Base-by-base conservation (phyloP, 2,797 vertebrate genomes). In the Sebastes vulpes region DNA sequence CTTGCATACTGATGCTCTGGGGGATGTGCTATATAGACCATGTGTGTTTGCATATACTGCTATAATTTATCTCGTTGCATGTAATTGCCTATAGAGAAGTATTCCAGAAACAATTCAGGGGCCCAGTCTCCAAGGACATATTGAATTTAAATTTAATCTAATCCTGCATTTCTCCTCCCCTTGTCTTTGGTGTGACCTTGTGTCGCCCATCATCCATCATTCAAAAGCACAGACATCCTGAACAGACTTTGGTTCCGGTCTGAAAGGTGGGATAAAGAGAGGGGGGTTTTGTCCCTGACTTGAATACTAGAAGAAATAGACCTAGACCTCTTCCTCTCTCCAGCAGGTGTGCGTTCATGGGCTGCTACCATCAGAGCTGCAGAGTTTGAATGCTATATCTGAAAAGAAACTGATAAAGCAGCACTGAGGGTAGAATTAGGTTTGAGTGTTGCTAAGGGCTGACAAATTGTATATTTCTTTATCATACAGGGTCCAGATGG, bases 141-240 rank as follows among this genome's bases (percentile, higher is more conserved):
- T 20, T 75, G 25, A 61, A 75, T 89, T 65, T 52, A 42, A 79
- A 83, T 81, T 61, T 2, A 68, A 67, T 83, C 59, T 58, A 63
- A 78, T 73, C 59, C 20, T 28, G 3, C 56, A 26, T 53, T 65
- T 57, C 31, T 57, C 38, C 61, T 53, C 23, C 35, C 7, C 16
- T 75, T n/a, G 56, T 85, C 73, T 82, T 66, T 63, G 46, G 35
- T 57, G 58, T 67, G 79, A 86, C 85, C 86, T 84, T 87, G 70
- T 25, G 38, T n/a, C 5, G 2, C 32, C 20, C 1, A 3, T 76
- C 85, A 90, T 91, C 85, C 74, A 84, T 92, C 87, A 85, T 59
- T 69, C 57, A 25, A 48, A 10, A 61, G 69, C 61, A 38, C 23
- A 59, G 65, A 72, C 78, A 50, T 77, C 31, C 6, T 71, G 21